Conservation (phyloP, 2,113 vertebrate species). For the Nematolebias whitei region DNA sequence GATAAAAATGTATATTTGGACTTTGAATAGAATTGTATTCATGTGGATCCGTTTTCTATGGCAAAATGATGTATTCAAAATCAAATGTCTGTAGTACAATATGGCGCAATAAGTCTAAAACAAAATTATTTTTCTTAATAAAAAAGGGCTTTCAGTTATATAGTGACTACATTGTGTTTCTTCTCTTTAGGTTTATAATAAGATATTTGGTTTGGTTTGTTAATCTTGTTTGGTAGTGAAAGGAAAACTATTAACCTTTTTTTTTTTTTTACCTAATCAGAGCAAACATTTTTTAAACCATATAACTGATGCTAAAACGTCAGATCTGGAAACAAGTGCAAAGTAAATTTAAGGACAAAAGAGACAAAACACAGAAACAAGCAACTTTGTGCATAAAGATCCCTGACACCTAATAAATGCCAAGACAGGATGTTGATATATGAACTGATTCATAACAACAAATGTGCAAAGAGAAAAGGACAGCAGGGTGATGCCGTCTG, state of each 20-base stretch:
- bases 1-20: conserved; percentile 10
- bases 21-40: conserved; percentile 29
- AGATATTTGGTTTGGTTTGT: not conserved
- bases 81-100: conserved; percentile 1
- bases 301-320: conserved; percentile 22
- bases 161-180: too few species aligned
- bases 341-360: not conserved
- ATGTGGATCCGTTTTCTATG: conserved; percentile 20
- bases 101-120: too few species aligned
- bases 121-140: too few species aligned
- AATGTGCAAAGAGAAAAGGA: conserved; percentile 25
- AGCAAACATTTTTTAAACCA: conserved; percentile 25
- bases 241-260: conserved; percentile 26
- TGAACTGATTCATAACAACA: conserved; percentile 20
- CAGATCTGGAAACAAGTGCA: not conserved
- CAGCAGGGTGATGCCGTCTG: conserved; percentile 41
- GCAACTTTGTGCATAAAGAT: not conserved
- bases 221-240: conserved; percentile 2
- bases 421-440: conserved; percentile 17
- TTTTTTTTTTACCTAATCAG: conserved; percentile 31
- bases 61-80: conserved; percentile 32
- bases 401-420: not conserved
- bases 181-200: conserved; percentile 2
- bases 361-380: not conserved
- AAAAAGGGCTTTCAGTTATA: conserved; percentile 9